Percentiles rank a stretch among this genome's conserved stretches.
phyloP scores from a whole-genome alignment of 2,888 invertebrate genomes.

The Sarcophaga rosellei region DNA sequence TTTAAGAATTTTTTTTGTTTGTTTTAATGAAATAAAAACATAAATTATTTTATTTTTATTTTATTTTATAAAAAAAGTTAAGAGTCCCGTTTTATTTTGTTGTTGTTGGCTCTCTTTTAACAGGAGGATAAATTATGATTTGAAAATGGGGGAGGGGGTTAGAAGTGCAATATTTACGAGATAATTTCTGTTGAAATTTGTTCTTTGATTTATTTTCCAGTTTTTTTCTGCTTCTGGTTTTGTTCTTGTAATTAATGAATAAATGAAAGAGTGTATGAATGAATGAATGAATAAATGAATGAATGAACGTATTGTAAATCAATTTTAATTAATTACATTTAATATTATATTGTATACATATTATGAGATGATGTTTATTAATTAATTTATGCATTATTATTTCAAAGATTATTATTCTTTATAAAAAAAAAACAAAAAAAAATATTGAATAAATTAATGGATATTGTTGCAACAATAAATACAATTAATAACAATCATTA shows the following conservation, averaged over 20 bases:
- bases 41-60: background rate
- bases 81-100: too few relatives aligned
- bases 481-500: too few relatives aligned
- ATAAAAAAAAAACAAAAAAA: too few relatives aligned
- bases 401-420: too few relatives aligned
- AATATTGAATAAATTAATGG: too few relatives aligned
- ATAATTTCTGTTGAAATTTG: background rate
- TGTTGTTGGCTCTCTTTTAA: background rate
- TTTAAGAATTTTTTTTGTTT: too few relatives aligned
- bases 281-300: background rate
- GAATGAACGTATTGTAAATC: constrained; percentile 4
- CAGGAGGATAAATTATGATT: background rate
- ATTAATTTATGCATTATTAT: background rate
- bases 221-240: too few relatives aligned
- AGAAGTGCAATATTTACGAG: background rate
- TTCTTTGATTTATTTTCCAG: background rate
- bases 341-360: background rate
- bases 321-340: constrained; percentile 27
- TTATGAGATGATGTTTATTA: background rate
- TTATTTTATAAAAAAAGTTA: too few relatives aligned
- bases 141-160: background rate
- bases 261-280: too few relatives aligned
- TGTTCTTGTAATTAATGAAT: too few relatives aligned
- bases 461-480: too few relatives aligned
- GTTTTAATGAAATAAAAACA: too few relatives aligned